phyloP scores from a whole-genome alignment of 2,113 vertebrate genomes.

The Takifugu bimaculatus region DNA sequence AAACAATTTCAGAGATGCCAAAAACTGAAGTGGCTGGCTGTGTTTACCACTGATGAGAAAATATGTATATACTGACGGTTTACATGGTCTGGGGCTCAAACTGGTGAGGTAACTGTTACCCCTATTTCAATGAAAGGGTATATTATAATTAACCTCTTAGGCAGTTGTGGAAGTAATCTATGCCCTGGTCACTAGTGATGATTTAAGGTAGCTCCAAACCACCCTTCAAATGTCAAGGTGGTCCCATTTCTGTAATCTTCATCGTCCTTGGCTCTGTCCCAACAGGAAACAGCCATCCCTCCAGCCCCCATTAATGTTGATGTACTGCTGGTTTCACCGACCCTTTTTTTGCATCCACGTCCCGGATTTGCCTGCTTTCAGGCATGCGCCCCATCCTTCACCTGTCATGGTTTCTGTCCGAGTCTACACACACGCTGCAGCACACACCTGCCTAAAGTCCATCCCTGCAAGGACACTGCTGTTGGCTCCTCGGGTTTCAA shows the following conservation, averaged over 20 bases:
- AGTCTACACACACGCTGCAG: background rate
- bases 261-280: background rate
- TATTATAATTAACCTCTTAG: too few relatives aligned
- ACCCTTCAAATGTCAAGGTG: too few relatives aligned
- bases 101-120: too few relatives aligned
- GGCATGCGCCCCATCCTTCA: constrained; percentile 17
- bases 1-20: constrained; percentile 46
- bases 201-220: too few relatives aligned
- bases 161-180: too few relatives aligned
- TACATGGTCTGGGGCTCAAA: too few relatives aligned
- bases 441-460: background rate
- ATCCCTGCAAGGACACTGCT: background rate
- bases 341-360: constrained; percentile 10
- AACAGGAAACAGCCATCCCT: background rate
- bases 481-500: background rate
- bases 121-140: too few relatives aligned
- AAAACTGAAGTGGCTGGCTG: constrained; percentile 27
- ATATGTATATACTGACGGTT: background rate
- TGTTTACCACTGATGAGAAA: constrained; percentile 27
- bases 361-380: constrained; percentile 6
- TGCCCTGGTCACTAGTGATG: too few relatives aligned
- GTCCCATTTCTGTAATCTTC: background rate
- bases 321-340: background rate
- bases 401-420: constrained; percentile 4
- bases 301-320: constrained; percentile 18